Base-by-base conservation (phyloP, 2,888 invertebrate genomes). In the Steinernema carpocapsae region DNA sequence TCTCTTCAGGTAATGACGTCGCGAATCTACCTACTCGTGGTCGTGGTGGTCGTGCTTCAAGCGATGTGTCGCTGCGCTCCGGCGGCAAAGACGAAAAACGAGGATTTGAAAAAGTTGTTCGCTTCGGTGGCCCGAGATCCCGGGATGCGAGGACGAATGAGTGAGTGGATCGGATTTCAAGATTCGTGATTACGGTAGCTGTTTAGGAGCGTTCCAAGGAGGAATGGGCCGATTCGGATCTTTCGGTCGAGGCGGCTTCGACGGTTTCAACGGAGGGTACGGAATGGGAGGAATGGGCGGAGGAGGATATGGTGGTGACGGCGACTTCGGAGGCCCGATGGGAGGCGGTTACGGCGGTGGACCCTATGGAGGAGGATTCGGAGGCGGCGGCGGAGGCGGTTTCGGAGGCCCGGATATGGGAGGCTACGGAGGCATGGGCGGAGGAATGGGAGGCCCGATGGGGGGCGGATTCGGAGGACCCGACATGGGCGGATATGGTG, bases 221-320 rank as follows among this genome's bases (percentile, higher is more conserved):
- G 64, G 64, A 29, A 64, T 64, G 64, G 64, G 64, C 4, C 29
- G 64, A 29, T 64, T 64, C 32, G 64, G 64, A 64, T 64, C 64
- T 12, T 64, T 64, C 32, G 64, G 64, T n/a, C 64, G 64, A 12
- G 64, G 64, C 29, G 64, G 64, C 2, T 64, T 64, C 64, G 64
- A 64, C 37, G 64, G 64, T 1, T 64, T 64, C 37, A 64, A 64
- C n/a, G 64, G 64, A 64, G 64, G 64, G 2, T 64, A 64, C 32
- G 64, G 64, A 12, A 64, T 64, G 64, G 64, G 64, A 17, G 64
- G 64, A 10, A 37, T 29, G 32, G 64, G 64, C 64, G 64, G 64
- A 10, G 64, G 64, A 22, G 29, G 32, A 29, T 29, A 32, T 17
- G 26, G 26, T 17, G 64, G 32, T 17, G 64, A 32, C 2, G 29